phyloP scores from a whole-genome alignment of 2,888 invertebrate species.

The Calephelis perditalis region DNA sequence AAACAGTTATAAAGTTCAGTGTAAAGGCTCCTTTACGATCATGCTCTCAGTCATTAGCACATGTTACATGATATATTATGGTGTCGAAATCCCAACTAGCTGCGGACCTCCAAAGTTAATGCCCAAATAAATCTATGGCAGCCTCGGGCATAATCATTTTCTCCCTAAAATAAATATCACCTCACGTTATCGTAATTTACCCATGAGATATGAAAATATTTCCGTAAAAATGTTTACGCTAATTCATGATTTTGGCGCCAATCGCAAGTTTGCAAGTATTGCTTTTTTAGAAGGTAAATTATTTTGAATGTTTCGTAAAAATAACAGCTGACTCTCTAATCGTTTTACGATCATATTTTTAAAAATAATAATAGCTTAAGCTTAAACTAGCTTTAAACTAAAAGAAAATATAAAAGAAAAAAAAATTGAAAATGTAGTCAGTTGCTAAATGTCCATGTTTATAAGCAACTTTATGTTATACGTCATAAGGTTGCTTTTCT shows the following conservation, averaged over 20 bases:
- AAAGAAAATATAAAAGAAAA: no score
- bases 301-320: no score
- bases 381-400: no score
- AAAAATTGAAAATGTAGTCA: no score
- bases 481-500: no score
- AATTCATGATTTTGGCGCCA: background rate
- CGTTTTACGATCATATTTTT: no score
- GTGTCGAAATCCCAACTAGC: slow-evolving; percentile 22
- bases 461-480: no score
- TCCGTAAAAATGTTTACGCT: background rate
- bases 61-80: slow-evolving; percentile 4
- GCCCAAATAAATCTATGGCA: slow-evolving; percentile 28
- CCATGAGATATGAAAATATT: slow-evolving; percentile 7
- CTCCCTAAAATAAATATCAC: slow-evolving; percentile 30
- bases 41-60: background rate
- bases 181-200: slow-evolving; percentile 25
- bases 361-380: no score
- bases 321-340: no score
- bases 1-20: no score
- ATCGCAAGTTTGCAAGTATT: background rate
- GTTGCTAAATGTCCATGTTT: no score
- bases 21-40: background rate
- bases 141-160: slow-evolving; percentile 27
- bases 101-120: slow-evolving; percentile 25
- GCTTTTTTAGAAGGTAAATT: no score